These are phyloP conservation scores for Xanthorhoe designata DNA, from an alignment of 2,888 invertebrate species.

Conservation along the genomic window DNA sequence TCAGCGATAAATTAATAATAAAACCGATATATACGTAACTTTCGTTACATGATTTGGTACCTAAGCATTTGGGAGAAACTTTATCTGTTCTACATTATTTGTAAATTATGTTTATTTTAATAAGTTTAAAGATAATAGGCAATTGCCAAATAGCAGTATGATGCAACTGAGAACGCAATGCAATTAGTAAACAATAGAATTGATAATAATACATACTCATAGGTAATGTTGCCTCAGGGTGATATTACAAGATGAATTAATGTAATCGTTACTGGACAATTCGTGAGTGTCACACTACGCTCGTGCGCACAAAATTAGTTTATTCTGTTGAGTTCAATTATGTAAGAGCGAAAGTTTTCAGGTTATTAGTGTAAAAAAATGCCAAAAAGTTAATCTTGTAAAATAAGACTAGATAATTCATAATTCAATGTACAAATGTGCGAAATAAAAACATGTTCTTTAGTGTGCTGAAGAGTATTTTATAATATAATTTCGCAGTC, in stretches of 20 bases:
- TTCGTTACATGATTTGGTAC: constrained; percentile 21
- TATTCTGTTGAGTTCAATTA: constrained; percentile 46
- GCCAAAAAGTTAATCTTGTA: neutral
- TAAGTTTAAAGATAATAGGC: constrained; percentile 2
- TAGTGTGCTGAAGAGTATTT: constrained; percentile 9
- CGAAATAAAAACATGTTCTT: too few relatives aligned
- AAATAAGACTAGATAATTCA: too few relatives aligned
- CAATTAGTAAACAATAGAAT: constrained; percentile 62
- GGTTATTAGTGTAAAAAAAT: constrained; percentile 11
- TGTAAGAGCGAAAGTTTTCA: constrained; percentile 45
- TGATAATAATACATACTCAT: constrained; percentile 52
- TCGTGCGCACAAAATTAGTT: constrained; percentile 73
- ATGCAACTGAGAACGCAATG: constrained; percentile 44
- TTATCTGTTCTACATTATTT: constrained; percentile 6
- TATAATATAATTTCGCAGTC: constrained; percentile 25
- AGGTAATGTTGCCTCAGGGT: constrained; percentile 44
- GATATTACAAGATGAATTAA: constrained; percentile 67
- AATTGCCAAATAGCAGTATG: constrained; percentile 13
- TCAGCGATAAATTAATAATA: constrained; percentile 51
- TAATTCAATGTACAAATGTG: too few relatives aligned
- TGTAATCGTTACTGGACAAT: constrained; percentile 60
- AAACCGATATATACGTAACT: constrained; percentile 46
- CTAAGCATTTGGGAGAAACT: constrained; percentile 19
- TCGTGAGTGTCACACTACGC: constrained; percentile 72
- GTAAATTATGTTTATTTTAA: neutral